Base-by-base conservation (phyloP, 1,140 invertebrate species). In the Ylistrum balloti region DNA sequence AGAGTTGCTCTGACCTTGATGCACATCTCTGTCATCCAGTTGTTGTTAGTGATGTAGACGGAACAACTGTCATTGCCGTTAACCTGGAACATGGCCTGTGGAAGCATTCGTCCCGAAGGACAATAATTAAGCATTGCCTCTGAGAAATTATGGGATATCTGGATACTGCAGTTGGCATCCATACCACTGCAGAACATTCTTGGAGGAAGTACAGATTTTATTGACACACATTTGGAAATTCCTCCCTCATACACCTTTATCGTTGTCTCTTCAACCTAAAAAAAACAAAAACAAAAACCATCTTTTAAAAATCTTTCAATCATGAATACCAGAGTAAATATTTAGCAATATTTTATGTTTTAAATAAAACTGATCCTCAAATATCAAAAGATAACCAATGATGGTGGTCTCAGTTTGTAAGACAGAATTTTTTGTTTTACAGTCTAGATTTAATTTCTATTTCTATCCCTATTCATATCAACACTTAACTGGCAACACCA, bases 31-130 rank as follows among this genome's bases (percentile, higher is more conserved):
- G 45, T 86, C 15, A 33, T 86, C 92, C 91, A 94, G 34, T 91
- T 91, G 10, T 32, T 28, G 35, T 90, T 89, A 13, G 91, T 92
- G 0, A 95, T 90, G 33, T 86, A 85, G 41, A 91, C 86, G 17
- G 74, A 45, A 87, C 94, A 95, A 15, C 38, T 87, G 33, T 86
- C 88, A 22, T 56, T 34, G 3, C 88, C 85, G 32, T 88, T 28
- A 17, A 32, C 86, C 15, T 90, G 88, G 89, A 95, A 94, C 32
- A 93, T 91, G 5, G 94, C 91, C 85, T 94, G 94, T 20, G 92
- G 88, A 33, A 93, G 89, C 15, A 87, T 17, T 0, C 87, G 33
- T 28, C 87, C 91, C 45, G 91, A 88, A 11, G 92, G 87, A 88
- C 94, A 94, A 33, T 89, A 86, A 5, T 85, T 90, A 10, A 56